phyloP scores from a whole-genome alignment of 2,888 invertebrate genomes.

The Lasius platythorax region DNA sequence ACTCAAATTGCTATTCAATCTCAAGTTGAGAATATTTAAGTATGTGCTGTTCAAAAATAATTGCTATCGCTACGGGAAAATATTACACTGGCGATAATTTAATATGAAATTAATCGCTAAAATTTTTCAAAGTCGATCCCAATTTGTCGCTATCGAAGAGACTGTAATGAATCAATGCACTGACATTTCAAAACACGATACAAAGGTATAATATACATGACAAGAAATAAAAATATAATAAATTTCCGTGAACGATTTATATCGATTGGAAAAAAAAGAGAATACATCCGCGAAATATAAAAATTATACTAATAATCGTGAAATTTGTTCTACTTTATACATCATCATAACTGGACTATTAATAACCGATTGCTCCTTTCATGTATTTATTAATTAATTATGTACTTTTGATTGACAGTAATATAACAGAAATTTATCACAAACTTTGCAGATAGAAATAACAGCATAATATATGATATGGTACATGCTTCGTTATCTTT shows the following conservation, averaged over 20 bases:
- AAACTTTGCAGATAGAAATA: neutral
- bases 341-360: neutral
- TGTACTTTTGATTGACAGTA: neutral
- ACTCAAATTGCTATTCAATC: conserved; percentile 4
- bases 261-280: conserved; percentile 1
- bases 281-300: neutral
- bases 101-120: conserved; percentile 5
- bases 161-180: conserved; percentile 27
- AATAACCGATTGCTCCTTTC: neutral
- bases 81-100: neutral
- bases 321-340: neutral
- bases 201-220: neutral
- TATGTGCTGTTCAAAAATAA: conserved; percentile 5
- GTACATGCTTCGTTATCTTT: neutral
- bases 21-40: neutral
- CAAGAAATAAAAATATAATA: neutral
- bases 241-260: neutral
- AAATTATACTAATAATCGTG: conserved; percentile 7
- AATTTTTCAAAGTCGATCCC: conserved; percentile 2
- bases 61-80: neutral
- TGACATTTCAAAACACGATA: neutral
- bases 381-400: neutral
- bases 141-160: neutral
- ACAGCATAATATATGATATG: neutral
- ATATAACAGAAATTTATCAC: neutral